Base-by-base conservation (phyloP, 2,888 invertebrate species). In the Protodeltote pygarga region DNA sequence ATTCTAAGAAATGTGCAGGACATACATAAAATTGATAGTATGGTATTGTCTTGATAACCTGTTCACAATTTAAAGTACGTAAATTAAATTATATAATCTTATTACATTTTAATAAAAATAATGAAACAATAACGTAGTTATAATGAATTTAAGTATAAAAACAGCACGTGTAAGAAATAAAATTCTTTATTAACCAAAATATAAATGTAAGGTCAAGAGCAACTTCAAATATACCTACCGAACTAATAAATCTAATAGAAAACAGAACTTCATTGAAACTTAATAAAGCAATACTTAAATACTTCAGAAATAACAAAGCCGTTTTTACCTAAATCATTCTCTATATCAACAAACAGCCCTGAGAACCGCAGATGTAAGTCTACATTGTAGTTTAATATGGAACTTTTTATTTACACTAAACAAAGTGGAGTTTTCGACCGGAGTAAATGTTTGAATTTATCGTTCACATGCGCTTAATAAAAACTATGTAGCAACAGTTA, bases 351-450 rank as follows among this genome's bases (percentile, higher is more conserved):
- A 58, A 53, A 54, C 58, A 65, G 25, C 63, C 69, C 69, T 70
- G 75, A 71, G 66, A 71, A 77, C 75, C 81, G 77, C 86, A 87
- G 84, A 86, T 87, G 86, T 76, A 70, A 79, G 76, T 71, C 70
- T 76, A 83, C 78, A 81, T 79, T 81, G 80, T 78, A 75, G 71
- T 79, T 71, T 69, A 75, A 77, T 83, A 83, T 82, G 77, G 79
- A 82, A 84, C 83, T 86, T 86, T 85, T 88, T 85, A 86, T 87
- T 82, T 79, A 77, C 75, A 74, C 68, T 73, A 75, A 74, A 81
- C 84, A 82, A 81, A 82, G 79, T 85, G 78, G 75, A 77, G 79
- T 82, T 87, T 85, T 78, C 77, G 73, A 74, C 71, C 42, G 77
- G 67, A 77, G 78, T 85, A 78, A 82, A 83, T 81, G 78, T 79